Base-by-base conservation (phyloP, 2,797 vertebrate genomes). In the Ctenopoma kingsleyae region DNA sequence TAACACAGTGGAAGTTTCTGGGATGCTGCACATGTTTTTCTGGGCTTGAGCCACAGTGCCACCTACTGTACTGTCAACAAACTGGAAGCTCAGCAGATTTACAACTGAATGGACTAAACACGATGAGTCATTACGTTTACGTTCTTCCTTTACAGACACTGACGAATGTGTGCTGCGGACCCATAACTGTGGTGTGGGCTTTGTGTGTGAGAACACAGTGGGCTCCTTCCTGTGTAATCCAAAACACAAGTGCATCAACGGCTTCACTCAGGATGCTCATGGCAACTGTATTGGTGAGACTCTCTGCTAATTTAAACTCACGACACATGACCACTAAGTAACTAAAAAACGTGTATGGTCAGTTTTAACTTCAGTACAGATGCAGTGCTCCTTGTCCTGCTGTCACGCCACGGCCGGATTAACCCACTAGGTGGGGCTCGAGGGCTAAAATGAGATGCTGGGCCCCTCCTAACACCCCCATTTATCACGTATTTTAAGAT, bases 281-380 rank as follows among this genome's bases (percentile, higher is more conserved):
- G 95, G 96, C 43, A 98, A 97, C 92, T 98, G 97, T 9, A 94
- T 97, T 1, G 97, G 97, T 98, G 84, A 95, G 96, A 77, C 47
- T 62, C n/a, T 48, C 51, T 56, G 2, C 19, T 66, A 44, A 54
- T 19, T 22, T 5, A 49, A 71, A 41, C 25, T 15, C 10, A n/a
- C 6, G 27, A 30, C 36, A 20, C 20, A 38, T 10, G 32, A 51
- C 13, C 22, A 17, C 17, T 54, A 27, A 43, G 44, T 5, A 57
- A 22, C 19, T 13, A 12, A 19, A 15, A 19, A 23, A 15, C 53
- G 4, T 19, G 8, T 5, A 16, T 3, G 17, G 19, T 15, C 4
- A 32, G 11, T 20, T 19, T 30, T 16, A 5, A 22, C 43, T 10
- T 53, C 9, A 16, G 5, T 43, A 20, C 2, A 23, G 13, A 27